phyloP scores from a whole-genome alignment of 2,888 invertebrate genomes.

The Acholoe squamosa region DNA sequence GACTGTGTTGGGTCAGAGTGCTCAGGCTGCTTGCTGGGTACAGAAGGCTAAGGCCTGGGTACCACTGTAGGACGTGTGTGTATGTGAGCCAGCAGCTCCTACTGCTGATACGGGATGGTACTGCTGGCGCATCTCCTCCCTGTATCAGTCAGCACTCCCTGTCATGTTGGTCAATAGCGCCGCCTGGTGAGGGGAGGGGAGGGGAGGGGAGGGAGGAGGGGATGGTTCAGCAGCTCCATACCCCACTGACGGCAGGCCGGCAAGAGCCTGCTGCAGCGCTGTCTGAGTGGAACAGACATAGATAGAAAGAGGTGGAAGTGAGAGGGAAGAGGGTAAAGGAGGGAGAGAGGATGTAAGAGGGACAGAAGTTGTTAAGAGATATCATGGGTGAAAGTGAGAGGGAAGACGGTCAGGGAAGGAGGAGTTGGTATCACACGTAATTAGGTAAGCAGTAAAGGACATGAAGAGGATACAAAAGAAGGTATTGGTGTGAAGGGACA shows the following conservation, averaged over 20 bases:
- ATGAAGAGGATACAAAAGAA: too few relatives aligned
- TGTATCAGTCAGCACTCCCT: constrained; percentile 42
- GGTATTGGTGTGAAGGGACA: too few relatives aligned
- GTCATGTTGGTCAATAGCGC: constrained; percentile 31
- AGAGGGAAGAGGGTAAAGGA: background rate
- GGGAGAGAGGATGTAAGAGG: too few relatives aligned
- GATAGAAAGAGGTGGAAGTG: background rate
- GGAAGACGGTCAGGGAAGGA: too few relatives aligned
- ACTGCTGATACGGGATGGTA: constrained; percentile 36
- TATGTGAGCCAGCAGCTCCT: background rate
- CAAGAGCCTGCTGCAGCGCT: background rate
- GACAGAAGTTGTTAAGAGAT: too few relatives aligned
- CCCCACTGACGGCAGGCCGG: background rate
- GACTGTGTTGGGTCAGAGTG: background rate
- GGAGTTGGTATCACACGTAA: too few relatives aligned
- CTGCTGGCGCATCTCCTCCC: background rate
- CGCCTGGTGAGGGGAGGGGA: background rate
- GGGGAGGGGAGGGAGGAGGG: background rate
- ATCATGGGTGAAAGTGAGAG: too few relatives aligned
- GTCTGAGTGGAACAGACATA: background rate
- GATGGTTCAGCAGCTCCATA: background rate
- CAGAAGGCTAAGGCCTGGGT: background rate
- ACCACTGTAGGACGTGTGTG: background rate
- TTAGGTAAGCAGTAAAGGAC: too few relatives aligned
- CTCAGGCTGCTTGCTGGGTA: background rate